These are phyloP conservation scores for Loriculus beryllinus DNA, from an alignment of 2,797 vertebrate species.

Conservation along the genomic window DNA sequence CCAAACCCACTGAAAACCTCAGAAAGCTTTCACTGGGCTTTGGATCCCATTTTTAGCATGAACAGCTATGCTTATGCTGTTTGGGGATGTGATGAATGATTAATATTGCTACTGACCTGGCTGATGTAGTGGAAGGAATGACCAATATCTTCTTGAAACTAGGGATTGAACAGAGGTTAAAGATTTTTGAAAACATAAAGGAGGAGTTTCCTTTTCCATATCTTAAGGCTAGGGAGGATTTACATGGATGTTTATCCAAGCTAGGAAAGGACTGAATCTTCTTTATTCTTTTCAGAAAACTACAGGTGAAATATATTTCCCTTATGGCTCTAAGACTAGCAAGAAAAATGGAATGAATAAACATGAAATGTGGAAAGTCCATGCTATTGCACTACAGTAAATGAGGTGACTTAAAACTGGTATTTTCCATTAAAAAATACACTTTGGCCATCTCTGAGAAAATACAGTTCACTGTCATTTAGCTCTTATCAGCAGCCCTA, in stretches of 20 bases:
- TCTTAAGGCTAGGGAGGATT: background rate
- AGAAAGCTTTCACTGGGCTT: background rate
- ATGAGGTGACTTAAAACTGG: background rate
- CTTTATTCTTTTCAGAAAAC: background rate
- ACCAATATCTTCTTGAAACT: background rate
- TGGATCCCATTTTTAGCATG: background rate
- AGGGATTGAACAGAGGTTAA: background rate
- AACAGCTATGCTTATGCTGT: background rate
- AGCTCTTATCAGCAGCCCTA: background rate
- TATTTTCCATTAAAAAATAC: conserved; percentile 25
- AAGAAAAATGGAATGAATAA: background rate
- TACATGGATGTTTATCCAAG: background rate
- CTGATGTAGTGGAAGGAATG: background rate
- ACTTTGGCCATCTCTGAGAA: conserved; percentile 35
- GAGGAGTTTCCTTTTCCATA: background rate
- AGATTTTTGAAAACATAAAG: background rate
- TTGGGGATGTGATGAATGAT: background rate
- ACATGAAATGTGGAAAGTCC: background rate
- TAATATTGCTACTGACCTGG: background rate
- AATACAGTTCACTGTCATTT: background rate
- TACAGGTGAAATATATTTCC: conserved; percentile 1
- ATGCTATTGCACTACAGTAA: background rate
- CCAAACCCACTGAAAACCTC: background rate
- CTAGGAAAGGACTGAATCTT: background rate
- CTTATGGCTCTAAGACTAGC: background rate